phyloP scores from a whole-genome alignment of 1,140 invertebrate species.

The Drosophila ananassae region DNA sequence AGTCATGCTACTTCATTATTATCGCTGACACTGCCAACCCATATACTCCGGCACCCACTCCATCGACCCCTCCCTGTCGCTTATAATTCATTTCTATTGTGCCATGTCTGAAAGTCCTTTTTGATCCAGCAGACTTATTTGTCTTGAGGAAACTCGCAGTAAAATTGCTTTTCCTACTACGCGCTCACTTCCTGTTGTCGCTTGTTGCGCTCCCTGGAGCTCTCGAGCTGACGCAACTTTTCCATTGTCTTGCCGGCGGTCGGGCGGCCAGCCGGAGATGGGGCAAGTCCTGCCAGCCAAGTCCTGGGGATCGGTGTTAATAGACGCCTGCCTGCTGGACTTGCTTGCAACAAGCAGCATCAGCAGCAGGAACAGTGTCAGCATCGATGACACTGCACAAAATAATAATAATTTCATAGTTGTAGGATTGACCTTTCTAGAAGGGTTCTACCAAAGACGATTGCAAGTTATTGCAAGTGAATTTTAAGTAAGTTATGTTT shows the following conservation, averaged over 20 bases:
- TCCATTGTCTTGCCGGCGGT: slow-evolving; percentile 65
- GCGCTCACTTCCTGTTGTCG: slow-evolving; percentile 68
- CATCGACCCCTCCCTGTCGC: slow-evolving; percentile 38
- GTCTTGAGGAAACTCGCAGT: slow-evolving; percentile 83
- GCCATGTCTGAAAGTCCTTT: slow-evolving; percentile 74
- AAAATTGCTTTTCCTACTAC: slow-evolving; percentile 82
- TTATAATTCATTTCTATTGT: slow-evolving; percentile 83
- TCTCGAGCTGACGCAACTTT: slow-evolving; percentile 65
- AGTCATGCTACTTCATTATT: slow-evolving; percentile 81
- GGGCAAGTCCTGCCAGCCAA: slow-evolving; percentile 6
- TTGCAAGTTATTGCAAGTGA: too few relatives aligned
- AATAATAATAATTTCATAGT: not conserved
- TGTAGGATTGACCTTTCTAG: not conserved
- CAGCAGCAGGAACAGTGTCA: slow-evolving; percentile 19
- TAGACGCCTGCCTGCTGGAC: slow-evolving; percentile 64
- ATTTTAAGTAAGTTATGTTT: not conserved
- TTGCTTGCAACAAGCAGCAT: slow-evolving; percentile 37
- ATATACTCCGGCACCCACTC: not conserved
- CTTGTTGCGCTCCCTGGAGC: slow-evolving; percentile 47
- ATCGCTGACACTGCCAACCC: slow-evolving; percentile 63
- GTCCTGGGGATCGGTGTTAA: slow-evolving; percentile 72
- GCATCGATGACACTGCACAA: not conserved
- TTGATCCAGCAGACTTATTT: slow-evolving; percentile 83
- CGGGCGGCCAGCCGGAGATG: slow-evolving; percentile 16
- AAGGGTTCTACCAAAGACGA: too few relatives aligned